phyloP scores from a whole-genome alignment of 2,888 invertebrate genomes.

The Geophilus truncorum region DNA sequence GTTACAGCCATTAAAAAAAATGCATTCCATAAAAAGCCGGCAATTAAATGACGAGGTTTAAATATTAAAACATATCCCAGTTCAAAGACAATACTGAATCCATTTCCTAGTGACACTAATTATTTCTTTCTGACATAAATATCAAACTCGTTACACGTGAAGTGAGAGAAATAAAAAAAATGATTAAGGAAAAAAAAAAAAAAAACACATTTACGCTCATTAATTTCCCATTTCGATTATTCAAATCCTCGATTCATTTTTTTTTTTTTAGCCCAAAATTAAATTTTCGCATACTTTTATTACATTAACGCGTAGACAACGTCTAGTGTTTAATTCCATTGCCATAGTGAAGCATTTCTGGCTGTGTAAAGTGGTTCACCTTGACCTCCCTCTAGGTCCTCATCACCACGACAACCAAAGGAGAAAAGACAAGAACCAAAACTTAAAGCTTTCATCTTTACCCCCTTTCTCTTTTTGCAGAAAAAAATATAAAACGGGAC shows the following conservation, averaged over 20 bases:
- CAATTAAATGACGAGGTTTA: background rate
- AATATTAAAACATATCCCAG: background rate
- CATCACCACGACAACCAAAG: background rate
- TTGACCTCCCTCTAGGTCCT: conserved; percentile 28
- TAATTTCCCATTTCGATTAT: background rate
- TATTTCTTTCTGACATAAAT: conserved; percentile 14
- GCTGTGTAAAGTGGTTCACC: conserved; percentile 31
- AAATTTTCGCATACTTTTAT: background rate
- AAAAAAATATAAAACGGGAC: background rate
- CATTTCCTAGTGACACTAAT: conserved; percentile 24
- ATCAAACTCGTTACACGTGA: conserved; percentile 17
- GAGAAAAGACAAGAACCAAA: background rate
- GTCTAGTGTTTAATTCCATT: conserved; percentile 12
- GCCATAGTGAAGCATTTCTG: conserved; percentile 7
- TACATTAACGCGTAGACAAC: background rate
- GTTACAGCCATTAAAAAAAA: background rate
- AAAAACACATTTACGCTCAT: background rate
- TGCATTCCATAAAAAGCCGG: background rate
- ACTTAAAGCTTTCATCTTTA: no score
- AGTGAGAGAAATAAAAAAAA: background rate
- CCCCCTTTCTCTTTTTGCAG: background rate
- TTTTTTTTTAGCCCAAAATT: background rate
- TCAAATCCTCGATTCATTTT: no score
- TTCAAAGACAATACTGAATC: background rate
- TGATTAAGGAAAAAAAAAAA: no score